Evolutionary conservation across 2,113 vertebrate genomes (phyloP).

Genomic region (Odontesthes bonariensis): DNA sequence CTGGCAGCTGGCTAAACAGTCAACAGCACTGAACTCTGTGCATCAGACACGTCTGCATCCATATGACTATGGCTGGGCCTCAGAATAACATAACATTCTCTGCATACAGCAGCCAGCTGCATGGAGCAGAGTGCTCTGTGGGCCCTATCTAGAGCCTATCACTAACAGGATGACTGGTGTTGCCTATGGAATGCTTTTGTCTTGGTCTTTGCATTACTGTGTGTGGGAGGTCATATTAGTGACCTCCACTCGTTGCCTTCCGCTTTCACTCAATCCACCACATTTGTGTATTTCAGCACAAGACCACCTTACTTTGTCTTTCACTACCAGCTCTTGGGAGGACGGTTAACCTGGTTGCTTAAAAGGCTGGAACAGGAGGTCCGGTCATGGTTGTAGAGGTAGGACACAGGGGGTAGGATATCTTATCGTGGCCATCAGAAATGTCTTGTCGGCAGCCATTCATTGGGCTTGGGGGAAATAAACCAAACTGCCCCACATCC

Average conservation of each 20-base stretch:
- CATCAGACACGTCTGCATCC: slow-evolving; percentile 48
- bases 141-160: slow-evolving; percentile 64
- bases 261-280: slow-evolving; percentile 74
- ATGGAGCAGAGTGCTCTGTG: slow-evolving; percentile 26
- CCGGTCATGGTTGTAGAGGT: slow-evolving; percentile 54
- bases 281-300: slow-evolving; percentile 67
- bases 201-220: slow-evolving; percentile 56
- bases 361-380: slow-evolving; percentile 68
- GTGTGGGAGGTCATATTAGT: slow-evolving; percentile 66
- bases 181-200: slow-evolving; percentile 77
- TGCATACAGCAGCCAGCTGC: slow-evolving; percentile 60
- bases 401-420: slow-evolving; percentile 73
- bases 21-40: slow-evolving; percentile 42
- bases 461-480: slow-evolving; percentile 83
- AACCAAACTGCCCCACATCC: slow-evolving; percentile 71
- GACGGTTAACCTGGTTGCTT: slow-evolving; percentile 74
- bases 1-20: slow-evolving; percentile 66
- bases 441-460: slow-evolving; percentile 85
- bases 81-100: slow-evolving; percentile 59
- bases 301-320: slow-evolving; percentile 83
- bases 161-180: slow-evolving; percentile 64
- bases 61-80: slow-evolving; percentile 40
- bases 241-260: slow-evolving; percentile 66
- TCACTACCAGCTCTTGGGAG: slow-evolving; percentile 78
- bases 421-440: slow-evolving; percentile 84